Base-by-base conservation (phyloP, 2,797 vertebrate genomes). In the Ptychadena robeensis region DNA sequence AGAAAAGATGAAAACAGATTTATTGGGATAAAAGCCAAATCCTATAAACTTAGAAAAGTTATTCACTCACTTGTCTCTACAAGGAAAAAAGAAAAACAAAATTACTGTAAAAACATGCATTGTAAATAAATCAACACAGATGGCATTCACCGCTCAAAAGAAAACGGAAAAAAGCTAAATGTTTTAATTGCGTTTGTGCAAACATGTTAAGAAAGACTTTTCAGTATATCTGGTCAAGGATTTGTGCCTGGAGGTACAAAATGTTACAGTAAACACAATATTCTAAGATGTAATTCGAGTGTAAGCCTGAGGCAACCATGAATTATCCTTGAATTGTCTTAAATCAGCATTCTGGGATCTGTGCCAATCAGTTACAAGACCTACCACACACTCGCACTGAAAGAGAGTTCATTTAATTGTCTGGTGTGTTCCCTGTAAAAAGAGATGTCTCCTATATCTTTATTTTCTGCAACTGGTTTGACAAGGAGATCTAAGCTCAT, bases 61-160 rank as follows among this genome's bases (percentile, higher is more conserved):
- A 31, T 86, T 89, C 87, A 87, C 80, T 68, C 82, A 69, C 71
- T 86, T 87, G 86, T 87, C 79, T 91, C 88, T 88, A 85, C 79
- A 90, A 86, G 74, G 85, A 53, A 40, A 83, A 44, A 82, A 38
- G 44, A 31, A 70, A 85, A 86, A 71, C 80, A 74, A 70, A 83
- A 87, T 80, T 81, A 81, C 82, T 81, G 76, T 82, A 61, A 86
- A 84, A 89, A 85, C 80, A 73, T 78, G 85, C 81, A 85, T 10
- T 87, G 53, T 68, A 89, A 87, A 87, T 82, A 85, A 86, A 87
- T 57, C 86, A 82, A 88, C 38, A 87, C 70, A 87, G 85, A 87
- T 78, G 70, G 70, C 28, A 79, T 79, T 83, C 64, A 65, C 84
- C 82, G 38, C 68, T 86, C 37, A 69, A 82, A 79, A 86, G 38